Evolutionary conservation across 2,797 vertebrate species (phyloP), one percentile per base, ranked within the genome.

Genomic region (Austrolebias charrua): DNA sequence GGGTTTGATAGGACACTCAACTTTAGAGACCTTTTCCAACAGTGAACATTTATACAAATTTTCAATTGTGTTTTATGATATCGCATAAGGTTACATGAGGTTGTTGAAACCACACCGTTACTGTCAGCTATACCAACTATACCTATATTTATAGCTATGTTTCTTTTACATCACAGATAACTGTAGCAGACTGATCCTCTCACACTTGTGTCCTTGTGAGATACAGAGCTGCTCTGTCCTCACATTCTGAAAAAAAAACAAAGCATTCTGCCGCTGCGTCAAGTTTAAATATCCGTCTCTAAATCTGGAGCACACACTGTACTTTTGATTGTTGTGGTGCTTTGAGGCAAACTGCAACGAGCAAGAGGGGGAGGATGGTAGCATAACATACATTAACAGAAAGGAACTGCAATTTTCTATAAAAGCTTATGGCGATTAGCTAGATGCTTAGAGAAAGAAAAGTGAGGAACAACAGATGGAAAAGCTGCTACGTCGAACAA

Each of bases 251-350:
- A 20, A 40, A 40, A 38, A 40, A 40, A 11, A 11, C 46, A 11
- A 48, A 48, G 19, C 46, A 48, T 20, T 20, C 46, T 48, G 46
- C 46, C 12, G 19, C 18, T 11, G 10, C 46, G 20, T 48, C 19
- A 13, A 20, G 46, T 48, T 48, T 48, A 48, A 20, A 48, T 48
- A 48, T 48, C 46, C 10, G 10, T 20, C 18, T 48, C 46, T 48
- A 48, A 20, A 48, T 48, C 46, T 48, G 46, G 46, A 46, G 46
- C 46, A 48, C n/a, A 19, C 46, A 48, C 46, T 48, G 46, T 20
- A 48, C 46, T 48, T 24, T 48, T 48, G 46, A 48, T 48, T 48
- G 19, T 48, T 5, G 4, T 48, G 46, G 46, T 48, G 18, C 18
- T 48, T 48, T 20, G n/a, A 48, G 5, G 11, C 18, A 48, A 48